A percentile compares a stretch with the other conserved stretches of the same genome.
Evolutionary conservation across 1,140 invertebrate genomes (phyloP).

Genomic region (Drosophila ananassae): DNA sequence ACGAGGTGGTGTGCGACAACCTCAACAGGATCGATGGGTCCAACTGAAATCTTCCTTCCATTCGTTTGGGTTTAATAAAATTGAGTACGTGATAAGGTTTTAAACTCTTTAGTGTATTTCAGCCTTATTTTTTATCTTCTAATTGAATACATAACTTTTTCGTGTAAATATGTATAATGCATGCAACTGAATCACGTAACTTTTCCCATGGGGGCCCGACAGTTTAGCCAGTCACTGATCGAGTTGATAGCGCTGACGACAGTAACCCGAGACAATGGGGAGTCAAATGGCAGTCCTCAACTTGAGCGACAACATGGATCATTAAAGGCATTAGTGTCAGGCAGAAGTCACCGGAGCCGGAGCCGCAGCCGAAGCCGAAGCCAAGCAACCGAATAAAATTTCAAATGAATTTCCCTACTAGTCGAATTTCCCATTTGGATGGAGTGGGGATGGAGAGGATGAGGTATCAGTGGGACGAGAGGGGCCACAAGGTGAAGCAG

Average conservation of each 20-base stretch:
- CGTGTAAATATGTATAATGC: too few species aligned
- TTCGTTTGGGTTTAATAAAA: neutral
- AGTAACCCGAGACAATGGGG: constrained; percentile 35
- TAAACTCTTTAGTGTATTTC: too few species aligned
- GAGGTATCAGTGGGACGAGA: neutral
- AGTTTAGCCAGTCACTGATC: constrained; percentile 38
- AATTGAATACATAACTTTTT: neutral
- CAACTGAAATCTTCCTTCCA: neutral
- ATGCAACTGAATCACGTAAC: constrained; percentile 7
- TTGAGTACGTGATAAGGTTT: neutral
- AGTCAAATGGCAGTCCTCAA: constrained; percentile 41
- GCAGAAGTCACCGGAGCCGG: constrained; percentile 26
- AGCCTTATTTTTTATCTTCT: neutral
- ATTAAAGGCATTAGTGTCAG: constrained; percentile 53
- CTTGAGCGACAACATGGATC: constrained; percentile 49
- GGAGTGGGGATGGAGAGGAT: constrained; percentile 1
- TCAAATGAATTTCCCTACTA: constrained; percentile 35
- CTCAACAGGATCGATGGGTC: neutral
- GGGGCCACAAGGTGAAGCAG: constrained; percentile 5
- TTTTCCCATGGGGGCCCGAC: constrained; percentile 21
- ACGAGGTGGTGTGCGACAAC: constrained; percentile 29
- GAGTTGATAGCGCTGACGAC: constrained; percentile 19
- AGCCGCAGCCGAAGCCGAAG: neutral
- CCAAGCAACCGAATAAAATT: constrained; percentile 37
- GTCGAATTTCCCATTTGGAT: constrained; percentile 39